These are phyloP conservation scores for Saiga tatarica DNA, from an alignment of 2,113 vertebrate genomes.

Conservation along the genomic window DNA sequence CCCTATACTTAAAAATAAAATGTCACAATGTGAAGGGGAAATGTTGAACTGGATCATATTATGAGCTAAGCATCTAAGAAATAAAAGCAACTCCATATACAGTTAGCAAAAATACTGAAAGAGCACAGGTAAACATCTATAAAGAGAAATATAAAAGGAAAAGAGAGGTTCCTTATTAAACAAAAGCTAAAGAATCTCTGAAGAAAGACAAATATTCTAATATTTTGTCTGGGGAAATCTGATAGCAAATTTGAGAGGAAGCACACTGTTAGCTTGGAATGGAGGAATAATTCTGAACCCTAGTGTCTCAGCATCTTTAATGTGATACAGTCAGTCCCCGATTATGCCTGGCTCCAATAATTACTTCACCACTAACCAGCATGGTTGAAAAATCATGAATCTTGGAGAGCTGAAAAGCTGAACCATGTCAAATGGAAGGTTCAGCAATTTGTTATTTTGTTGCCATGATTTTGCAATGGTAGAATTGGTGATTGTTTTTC, in stretches of 20 bases:
- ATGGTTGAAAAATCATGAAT: slow-evolving; percentile 9
- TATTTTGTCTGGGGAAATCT: neutral
- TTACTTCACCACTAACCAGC: slow-evolving; percentile 28
- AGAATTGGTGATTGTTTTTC: slow-evolving; percentile 42
- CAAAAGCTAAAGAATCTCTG: neutral
- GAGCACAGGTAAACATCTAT: neutral
- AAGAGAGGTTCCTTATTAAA: neutral
- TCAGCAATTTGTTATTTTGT: slow-evolving; percentile 54
- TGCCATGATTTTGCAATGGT: slow-evolving; percentile 35
- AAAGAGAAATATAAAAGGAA: neutral
- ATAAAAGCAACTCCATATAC: neutral
- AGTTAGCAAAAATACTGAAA: neutral
- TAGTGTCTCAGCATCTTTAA: neutral
- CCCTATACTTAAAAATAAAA: neutral
- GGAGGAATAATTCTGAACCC: neutral
- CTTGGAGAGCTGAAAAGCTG: neutral
- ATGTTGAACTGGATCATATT: neutral
- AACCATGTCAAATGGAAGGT: slow-evolving; percentile 44
- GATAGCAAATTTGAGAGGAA: neutral
- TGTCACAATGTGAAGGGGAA: neutral
- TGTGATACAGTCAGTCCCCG: neutral
- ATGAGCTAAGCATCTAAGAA: neutral
- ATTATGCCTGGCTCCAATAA: slow-evolving; percentile 9
- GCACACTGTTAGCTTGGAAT: neutral
- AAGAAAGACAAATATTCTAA: neutral